phyloP scores from a whole-genome alignment of 64 coral and sea anemone species.

The Montipora cactus region DNA sequence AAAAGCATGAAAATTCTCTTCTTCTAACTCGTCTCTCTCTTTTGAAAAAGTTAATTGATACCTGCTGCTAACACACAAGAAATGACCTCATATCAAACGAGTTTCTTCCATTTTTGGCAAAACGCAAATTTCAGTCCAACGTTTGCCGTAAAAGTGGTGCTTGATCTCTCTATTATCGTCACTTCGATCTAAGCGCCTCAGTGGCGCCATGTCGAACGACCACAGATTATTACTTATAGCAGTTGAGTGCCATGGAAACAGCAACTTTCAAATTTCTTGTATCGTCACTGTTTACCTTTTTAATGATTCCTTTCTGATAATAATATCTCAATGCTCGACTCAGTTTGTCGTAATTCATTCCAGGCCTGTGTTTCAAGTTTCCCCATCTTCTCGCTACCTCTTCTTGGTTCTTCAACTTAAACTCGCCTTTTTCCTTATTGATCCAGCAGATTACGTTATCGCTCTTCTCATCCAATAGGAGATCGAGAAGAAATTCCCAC shows the following conservation, averaged over 20 bases:
- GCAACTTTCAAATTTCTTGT: not conserved
- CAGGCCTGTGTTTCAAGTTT: conserved; percentile 69
- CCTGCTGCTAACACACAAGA: too few relatives aligned
- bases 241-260: not conserved
- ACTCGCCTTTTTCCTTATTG: conserved; percentile 81
- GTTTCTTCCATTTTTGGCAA: too few relatives aligned
- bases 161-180: too few relatives aligned
- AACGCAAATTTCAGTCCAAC: too few relatives aligned
- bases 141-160: too few relatives aligned
- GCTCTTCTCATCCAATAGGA: conserved; percentile 69
- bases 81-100: too few relatives aligned
- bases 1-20: too few relatives aligned
- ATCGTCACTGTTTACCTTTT: conserved; percentile 56
- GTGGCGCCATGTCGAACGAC: too few relatives aligned
- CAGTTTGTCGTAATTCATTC: conserved; percentile 94
- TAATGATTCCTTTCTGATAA: conserved; percentile 90
- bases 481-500: conserved; percentile 88
- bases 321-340: conserved; percentile 88
- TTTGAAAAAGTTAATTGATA: too few relatives aligned
- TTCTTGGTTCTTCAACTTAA: conserved; percentile 88
- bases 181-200: too few relatives aligned
- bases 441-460: conserved; percentile 81
- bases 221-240: too few relatives aligned
- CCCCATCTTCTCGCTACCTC: conserved; percentile 93
- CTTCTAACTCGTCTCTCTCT: too few relatives aligned